phyloP scores from a whole-genome alignment of 2,888 invertebrate genomes.

The Chydorus sphaericus region DNA sequence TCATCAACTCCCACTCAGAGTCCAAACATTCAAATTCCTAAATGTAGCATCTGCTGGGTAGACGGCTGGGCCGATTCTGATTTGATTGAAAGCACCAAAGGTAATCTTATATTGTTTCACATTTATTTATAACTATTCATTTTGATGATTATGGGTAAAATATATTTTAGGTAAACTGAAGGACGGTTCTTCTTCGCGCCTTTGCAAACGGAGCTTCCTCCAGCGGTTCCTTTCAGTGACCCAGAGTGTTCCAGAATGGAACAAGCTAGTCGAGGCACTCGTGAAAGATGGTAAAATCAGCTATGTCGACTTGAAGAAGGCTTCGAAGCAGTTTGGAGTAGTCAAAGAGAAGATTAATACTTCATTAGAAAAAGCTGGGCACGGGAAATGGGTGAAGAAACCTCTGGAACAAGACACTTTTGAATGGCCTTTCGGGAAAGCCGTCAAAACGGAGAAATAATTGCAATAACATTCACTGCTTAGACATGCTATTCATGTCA shows the following conservation, averaged over 20 bases:
- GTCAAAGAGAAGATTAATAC: conserved; percentile 64
- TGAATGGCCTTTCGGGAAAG: too few relatives aligned
- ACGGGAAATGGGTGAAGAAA: conserved; percentile 82
- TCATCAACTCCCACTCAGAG: too few relatives aligned
- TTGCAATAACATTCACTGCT: too few relatives aligned
- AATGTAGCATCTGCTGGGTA: conserved; percentile 79
- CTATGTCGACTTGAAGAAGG: background rate
- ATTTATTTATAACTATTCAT: too few relatives aligned
- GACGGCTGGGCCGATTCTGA: conserved; percentile 46
- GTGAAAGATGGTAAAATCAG: background rate
- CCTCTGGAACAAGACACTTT: conserved; percentile 87
- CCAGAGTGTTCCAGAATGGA: background rate
- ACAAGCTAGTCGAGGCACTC: background rate
- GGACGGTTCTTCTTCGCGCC: conserved; percentile 57
- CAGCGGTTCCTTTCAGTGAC: conserved; percentile 39
- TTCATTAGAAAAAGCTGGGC: conserved; percentile 64
- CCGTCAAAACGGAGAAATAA: too few relatives aligned
- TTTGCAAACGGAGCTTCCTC: conserved; percentile 63
- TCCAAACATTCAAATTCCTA: too few relatives aligned
- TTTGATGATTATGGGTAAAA: too few relatives aligned
- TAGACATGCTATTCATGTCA: too few relatives aligned
- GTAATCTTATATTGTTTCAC: too few relatives aligned
- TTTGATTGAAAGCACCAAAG: conserved; percentile 67
- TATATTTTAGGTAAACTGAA: conserved; percentile 78
- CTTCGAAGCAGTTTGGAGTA: conserved; percentile 13